Evolutionary conservation across 2,797 vertebrate genomes (phyloP).

Genomic region (Leptoclinus maculatus): DNA sequence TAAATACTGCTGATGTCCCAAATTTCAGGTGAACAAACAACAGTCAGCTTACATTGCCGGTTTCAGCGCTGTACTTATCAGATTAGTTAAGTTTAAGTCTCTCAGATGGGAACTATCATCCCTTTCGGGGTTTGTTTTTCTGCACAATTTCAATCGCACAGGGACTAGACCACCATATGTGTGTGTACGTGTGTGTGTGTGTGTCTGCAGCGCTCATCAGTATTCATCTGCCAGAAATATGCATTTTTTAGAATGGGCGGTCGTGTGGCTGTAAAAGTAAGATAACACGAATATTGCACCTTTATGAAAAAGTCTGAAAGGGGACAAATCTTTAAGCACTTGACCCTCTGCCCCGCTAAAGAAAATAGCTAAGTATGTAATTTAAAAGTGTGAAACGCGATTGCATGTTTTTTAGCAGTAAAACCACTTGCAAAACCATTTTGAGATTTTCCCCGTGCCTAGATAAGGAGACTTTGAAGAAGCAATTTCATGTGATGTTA

Average conservation of each 20-base stretch:
- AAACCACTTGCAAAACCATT: slow-evolving; percentile 77
- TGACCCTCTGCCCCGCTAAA: slow-evolving; percentile 73
- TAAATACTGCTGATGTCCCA: slow-evolving; percentile 73
- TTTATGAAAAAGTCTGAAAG: slow-evolving; percentile 68
- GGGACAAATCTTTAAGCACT: slow-evolving; percentile 75
- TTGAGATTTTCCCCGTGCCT: slow-evolving; percentile 68
- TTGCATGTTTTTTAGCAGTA: slow-evolving; percentile 77
- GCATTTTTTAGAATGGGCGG: slow-evolving; percentile 62
- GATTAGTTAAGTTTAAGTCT: slow-evolving; percentile 71
- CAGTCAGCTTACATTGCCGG: slow-evolving; percentile 48
- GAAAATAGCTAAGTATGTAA: slow-evolving; percentile 77
- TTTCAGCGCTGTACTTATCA: slow-evolving; percentile 64
- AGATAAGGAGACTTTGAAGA: slow-evolving; percentile 85
- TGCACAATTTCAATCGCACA: slow-evolving; percentile 40
- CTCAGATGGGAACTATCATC: slow-evolving; percentile 59
- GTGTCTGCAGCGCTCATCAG: slow-evolving; percentile 65
- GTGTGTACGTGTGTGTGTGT: slow-evolving; percentile 32
- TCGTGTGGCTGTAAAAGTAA: slow-evolving; percentile 71
- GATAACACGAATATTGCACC: slow-evolving; percentile 75
- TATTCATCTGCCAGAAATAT: slow-evolving; percentile 74
- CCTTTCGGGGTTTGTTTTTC: slow-evolving; percentile 60
- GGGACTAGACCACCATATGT: slow-evolving; percentile 29
- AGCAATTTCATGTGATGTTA: slow-evolving; percentile 85
- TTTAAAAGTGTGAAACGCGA: slow-evolving; percentile 82
- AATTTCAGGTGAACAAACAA: slow-evolving; percentile 75